A percentile compares a stretch with the other conserved stretches of the same genome.
Conservation (phyloP, 2,797 vertebrate genomes). For the Naso thynnoides region DNA sequence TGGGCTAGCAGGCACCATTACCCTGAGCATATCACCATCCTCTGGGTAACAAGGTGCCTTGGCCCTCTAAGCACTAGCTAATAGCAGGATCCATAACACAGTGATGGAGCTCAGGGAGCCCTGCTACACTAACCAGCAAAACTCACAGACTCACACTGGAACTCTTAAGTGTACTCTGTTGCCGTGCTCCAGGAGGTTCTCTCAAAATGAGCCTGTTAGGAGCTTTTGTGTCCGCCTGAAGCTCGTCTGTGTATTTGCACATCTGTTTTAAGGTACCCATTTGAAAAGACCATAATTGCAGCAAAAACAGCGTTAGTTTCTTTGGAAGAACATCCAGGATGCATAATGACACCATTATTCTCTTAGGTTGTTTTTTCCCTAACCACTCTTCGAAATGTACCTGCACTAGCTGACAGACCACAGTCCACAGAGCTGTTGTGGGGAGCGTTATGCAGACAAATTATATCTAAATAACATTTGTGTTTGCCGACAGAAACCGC, state of each 20-base stretch:
- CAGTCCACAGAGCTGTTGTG: background rate
- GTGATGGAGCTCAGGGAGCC: slow-evolving; percentile 55
- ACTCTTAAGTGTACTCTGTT: background rate
- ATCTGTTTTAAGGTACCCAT: background rate
- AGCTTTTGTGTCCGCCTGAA: slow-evolving; percentile 3
- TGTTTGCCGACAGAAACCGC: slow-evolving; percentile 77
- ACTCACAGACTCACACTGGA: slow-evolving; percentile 36
- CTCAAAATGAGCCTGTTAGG: slow-evolving; percentile 5
- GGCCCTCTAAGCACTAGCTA: slow-evolving; percentile 71
- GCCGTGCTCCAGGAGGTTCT: slow-evolving; percentile 2
- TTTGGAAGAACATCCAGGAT: background rate
- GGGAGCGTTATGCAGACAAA: slow-evolving; percentile 1
- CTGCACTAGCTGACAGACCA: background rate
- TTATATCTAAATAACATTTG: background rate
- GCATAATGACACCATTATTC: slow-evolving; percentile 8
- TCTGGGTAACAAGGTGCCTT: slow-evolving; percentile 69
- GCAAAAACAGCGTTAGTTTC: background rate
- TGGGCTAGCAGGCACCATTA: slow-evolving; percentile 79
- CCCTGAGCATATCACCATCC: slow-evolving; percentile 78
- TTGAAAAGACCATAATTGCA: background rate
- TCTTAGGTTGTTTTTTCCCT: background rate
- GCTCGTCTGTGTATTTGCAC: slow-evolving; percentile 2
- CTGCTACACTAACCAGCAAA: slow-evolving; percentile 55
- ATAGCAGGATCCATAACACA: slow-evolving; percentile 67
- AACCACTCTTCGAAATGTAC: slow-evolving; percentile 1